These are phyloP conservation scores for Mormyrus lacerda DNA, from an alignment of 2,113 vertebrate genomes.

Conservation along the genomic window DNA sequence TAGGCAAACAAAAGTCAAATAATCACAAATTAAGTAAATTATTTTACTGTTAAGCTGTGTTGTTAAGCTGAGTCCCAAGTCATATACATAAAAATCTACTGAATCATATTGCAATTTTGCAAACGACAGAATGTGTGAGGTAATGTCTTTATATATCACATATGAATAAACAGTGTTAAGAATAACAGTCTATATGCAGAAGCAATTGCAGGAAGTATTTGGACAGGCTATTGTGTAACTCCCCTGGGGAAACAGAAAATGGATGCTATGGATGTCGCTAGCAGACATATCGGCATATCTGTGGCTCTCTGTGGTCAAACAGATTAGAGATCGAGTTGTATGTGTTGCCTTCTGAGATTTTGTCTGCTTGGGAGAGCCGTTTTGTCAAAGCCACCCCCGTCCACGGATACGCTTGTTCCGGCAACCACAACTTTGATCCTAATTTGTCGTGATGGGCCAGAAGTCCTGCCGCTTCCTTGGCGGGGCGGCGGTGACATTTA, in stretches of 20 bases:
- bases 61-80: neutral
- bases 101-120: neutral
- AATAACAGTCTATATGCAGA: neutral
- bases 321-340: neutral
- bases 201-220: neutral
- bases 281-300: neutral
- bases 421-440: slow-evolving; percentile 1
- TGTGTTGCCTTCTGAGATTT: neutral
- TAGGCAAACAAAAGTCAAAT: neutral
- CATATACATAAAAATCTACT: neutral
- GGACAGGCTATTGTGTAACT: neutral
- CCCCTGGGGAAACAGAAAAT: neutral
- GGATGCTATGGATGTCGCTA: neutral
- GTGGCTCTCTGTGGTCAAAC: neutral
- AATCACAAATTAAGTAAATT: neutral
- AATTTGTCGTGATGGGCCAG: slow-evolving; percentile 26
- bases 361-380: neutral
- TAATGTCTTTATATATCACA: neutral
- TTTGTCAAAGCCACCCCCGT: neutral
- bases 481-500: slow-evolving; percentile 23
- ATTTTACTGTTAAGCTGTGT: neutral
- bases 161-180: neutral
- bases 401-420: neutral
- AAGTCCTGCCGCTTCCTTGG: slow-evolving; percentile 18
- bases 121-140: neutral